Conservation (phyloP, 2,113 vertebrate genomes). For the Clarias batrachus region DNA sequence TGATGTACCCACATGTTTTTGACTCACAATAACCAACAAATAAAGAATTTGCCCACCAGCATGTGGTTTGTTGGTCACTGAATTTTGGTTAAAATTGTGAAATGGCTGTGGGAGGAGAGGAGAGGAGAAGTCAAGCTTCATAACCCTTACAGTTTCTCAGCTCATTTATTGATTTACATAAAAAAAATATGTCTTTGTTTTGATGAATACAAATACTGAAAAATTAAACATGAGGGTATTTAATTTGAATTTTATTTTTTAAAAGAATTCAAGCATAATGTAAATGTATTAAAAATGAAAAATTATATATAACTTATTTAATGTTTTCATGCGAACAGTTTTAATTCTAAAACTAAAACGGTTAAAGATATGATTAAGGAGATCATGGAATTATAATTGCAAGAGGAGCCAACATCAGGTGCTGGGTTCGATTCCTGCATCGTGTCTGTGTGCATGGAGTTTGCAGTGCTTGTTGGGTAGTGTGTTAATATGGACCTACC, state of each 20-base stretch:
- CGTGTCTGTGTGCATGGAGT: too few relatives aligned
- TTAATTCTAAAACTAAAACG: neutral
- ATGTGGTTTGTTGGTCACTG: neutral
- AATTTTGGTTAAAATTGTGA: neutral
- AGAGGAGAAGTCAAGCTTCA: neutral
- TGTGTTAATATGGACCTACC: too few relatives aligned
- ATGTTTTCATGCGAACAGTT: neutral
- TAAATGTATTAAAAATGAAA: neutral
- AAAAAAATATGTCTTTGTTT: neutral
- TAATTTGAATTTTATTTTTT: too few relatives aligned
- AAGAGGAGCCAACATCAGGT: too few relatives aligned
- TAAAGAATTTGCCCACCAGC: slow-evolving; percentile 21
- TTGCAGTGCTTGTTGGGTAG: too few relatives aligned
- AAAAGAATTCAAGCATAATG: neutral
- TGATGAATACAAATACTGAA: neutral
- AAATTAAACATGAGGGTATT: neutral
- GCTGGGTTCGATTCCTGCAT: too few relatives aligned
- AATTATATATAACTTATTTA: neutral
- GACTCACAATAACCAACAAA: neutral
- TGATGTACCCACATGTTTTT: neutral
- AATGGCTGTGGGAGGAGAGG: neutral
- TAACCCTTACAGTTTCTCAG: neutral
- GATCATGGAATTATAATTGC: too few relatives aligned
- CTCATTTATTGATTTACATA: neutral
- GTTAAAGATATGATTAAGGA: neutral